phyloP scores from a whole-genome alignment of 1,140 invertebrate genomes.

The Bombus confusus region DNA sequence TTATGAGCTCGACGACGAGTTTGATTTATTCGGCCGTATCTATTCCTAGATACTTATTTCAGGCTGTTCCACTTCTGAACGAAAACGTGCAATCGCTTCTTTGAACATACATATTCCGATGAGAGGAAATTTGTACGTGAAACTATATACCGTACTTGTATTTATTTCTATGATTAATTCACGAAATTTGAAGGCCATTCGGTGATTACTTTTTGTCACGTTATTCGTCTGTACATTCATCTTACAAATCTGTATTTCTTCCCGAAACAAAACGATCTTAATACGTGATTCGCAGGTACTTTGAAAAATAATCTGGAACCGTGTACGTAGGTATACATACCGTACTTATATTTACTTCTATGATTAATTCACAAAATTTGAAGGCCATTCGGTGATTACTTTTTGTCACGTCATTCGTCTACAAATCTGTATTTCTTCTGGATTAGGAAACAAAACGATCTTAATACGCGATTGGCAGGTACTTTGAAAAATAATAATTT shows the following conservation, averaged over 20 bases:
- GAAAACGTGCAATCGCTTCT: constrained; percentile 34
- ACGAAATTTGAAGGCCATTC: too few relatives aligned
- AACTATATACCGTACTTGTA: background rate
- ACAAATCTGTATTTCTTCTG: background rate
- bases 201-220: background rate
- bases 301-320: too few relatives aligned
- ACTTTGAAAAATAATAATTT: too few relatives aligned
- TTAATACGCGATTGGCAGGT: background rate
- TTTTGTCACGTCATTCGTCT: background rate
- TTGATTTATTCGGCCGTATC: constrained; percentile 66
- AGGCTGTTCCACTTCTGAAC: constrained; percentile 5
- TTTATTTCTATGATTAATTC: background rate
- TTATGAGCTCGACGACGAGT: constrained; percentile 68
- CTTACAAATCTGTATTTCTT: background rate
- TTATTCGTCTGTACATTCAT: too few relatives aligned
- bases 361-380: too few relatives aligned
- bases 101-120: background rate
- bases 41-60: constrained; percentile 12
- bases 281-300: background rate
- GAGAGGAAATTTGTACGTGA: background rate
- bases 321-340: too few relatives aligned
- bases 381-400: background rate
- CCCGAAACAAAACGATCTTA: background rate
- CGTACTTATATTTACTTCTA: too few relatives aligned
- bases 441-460: background rate